Evolutionary conservation across 2,888 invertebrate species (phyloP), one percentile per base, ranked within the genome.

Genomic region (Amorpha juglandis): DNA sequence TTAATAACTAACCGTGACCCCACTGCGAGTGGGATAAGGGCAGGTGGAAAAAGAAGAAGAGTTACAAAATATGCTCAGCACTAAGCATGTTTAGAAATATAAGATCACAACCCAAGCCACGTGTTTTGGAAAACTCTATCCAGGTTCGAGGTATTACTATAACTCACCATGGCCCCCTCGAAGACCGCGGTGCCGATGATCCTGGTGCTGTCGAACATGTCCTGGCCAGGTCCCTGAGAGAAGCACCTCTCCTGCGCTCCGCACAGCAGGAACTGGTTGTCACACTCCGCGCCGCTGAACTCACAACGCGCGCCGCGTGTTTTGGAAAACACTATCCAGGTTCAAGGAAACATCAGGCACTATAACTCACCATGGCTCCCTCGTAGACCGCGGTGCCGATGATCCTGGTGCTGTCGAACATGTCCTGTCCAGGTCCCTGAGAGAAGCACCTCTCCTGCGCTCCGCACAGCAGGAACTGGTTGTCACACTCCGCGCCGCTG

Each of bases 141-240:
- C 27, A 27, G 4, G 27, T 27, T 27, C 27, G 4, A 27, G 27
- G 4, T 3, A 4, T 27, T 4, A 27, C n/a, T 27, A 27, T 27
- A 7, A 69, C 87, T 82, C 21, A 91, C 92, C 95, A 92, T 82
- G 6, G 97, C 96, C 71, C 95, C 96, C 14, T 94, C 85, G 75
- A 91, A 95, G 66, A 98, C 94, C 65, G 94, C 94, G 11, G 93
- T 89, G 0, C 96, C 98, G 69, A 98, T 97, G 63, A 98, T 96
- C 80, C 92, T 94, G 0, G 97, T 97, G 82, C 97, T 97, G 72
- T 97, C 96, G 75, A 95, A 96, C 96, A 98, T 97, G 78, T 98
- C 95, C 0, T 91, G 93, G 0, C 97, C 97, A 0, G 98, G 98
- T 0, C 98, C 98, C 16, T 93, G 92, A 0, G 97, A 96, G 72